These are phyloP conservation scores for Argynnis bischoffii DNA, from an alignment of 2,888 invertebrate genomes.

Conservation along the genomic window DNA sequence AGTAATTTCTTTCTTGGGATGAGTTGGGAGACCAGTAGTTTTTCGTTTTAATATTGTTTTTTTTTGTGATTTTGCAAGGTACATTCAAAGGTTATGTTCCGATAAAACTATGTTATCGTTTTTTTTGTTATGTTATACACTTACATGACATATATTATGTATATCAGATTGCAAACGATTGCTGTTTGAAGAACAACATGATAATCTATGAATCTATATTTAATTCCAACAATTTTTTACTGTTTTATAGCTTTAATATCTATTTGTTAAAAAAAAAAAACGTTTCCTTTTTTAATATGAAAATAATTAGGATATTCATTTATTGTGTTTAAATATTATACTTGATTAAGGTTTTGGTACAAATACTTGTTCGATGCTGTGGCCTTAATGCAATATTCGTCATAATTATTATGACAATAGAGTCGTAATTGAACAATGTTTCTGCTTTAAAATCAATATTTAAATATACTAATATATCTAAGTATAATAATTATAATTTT, in stretches of 20 bases:
- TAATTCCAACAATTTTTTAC: conserved; percentile 18
- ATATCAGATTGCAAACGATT: not conserved
- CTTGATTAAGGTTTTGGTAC: too few relatives aligned
- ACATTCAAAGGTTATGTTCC: not conserved
- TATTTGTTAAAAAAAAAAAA: not conserved
- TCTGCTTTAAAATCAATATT: too few relatives aligned
- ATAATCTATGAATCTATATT: conserved; percentile 10
- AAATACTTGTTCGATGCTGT: not conserved
- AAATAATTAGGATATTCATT: not conserved
- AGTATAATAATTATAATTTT: not conserved
- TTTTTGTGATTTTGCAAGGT: conserved; percentile 4
- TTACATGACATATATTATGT: not conserved
- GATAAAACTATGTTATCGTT: conserved; percentile 5
- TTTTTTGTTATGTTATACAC: conserved; percentile 3
- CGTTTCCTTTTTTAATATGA: conserved; percentile 1
- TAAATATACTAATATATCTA: not conserved
- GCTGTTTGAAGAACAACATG: not conserved
- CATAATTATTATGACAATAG: too few relatives aligned
- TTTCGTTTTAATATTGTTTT: not conserved
- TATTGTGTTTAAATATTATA: not conserved
- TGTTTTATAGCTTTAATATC: conserved; percentile 21
- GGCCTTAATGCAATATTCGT: conserved; percentile 3
- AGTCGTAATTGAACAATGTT: too few relatives aligned
- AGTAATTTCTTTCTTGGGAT: too few relatives aligned
- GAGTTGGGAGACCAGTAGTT: not conserved